Evolutionary conservation across 2,113 vertebrate species (phyloP).

Genomic region (Psophia crepitans): DNA sequence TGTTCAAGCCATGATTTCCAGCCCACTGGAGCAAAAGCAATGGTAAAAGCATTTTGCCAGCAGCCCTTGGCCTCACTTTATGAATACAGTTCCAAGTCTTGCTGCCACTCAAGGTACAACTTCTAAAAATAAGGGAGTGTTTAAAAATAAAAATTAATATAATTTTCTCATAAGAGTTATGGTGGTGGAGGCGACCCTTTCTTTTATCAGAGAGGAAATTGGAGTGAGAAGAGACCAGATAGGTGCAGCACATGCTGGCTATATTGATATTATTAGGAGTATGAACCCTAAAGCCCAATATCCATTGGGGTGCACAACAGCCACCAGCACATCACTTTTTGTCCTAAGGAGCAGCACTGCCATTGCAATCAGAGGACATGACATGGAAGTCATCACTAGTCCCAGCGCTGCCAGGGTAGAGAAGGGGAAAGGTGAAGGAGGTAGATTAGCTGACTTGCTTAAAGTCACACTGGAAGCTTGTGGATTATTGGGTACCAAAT

Average conservation of each 20-base stretch:
- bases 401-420: neutral
- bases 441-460: neutral
- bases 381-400: neutral
- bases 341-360: neutral
- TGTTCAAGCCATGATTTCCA: conserved; percentile 65
- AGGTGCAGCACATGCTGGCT: neutral
- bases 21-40: conserved; percentile 70
- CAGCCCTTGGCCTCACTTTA: conserved; percentile 38
- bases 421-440: neutral
- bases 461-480: neutral
- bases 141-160: neutral
- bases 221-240: neutral
- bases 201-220: neutral
- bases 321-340: neutral
- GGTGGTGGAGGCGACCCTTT: rapidly evolving
- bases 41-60: conserved; percentile 51
- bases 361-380: no score
- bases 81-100: neutral
- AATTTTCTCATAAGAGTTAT: neutral
- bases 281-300: neutral
- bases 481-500: neutral
- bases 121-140: neutral
- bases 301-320: neutral
- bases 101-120: neutral
- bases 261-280: neutral